Conservation (phyloP, 2,113 vertebrate species). For the Casuarius casuarius region DNA sequence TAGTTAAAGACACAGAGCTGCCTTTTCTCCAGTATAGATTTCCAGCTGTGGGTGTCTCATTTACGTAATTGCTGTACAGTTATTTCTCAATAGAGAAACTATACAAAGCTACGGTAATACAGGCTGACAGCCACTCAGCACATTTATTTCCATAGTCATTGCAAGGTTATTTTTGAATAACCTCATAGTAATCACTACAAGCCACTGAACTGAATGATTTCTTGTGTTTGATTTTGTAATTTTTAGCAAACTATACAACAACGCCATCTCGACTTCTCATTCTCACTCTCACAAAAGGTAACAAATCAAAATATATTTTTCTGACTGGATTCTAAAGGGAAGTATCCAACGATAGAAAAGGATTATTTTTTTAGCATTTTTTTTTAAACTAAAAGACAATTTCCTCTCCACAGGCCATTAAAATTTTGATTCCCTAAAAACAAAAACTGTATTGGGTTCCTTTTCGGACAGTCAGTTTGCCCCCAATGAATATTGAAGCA, state of each 20-base stretch:
- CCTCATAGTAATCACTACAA: background rate
- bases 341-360: background rate
- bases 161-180: slow-evolving; percentile 1
- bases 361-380: background rate
- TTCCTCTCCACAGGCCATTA: background rate
- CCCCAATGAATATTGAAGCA: background rate
- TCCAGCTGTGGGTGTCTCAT: background rate
- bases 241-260: background rate
- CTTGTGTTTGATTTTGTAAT: background rate
- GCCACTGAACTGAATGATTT: background rate
- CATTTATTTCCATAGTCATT: background rate
- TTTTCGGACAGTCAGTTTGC: background rate
- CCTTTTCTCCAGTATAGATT: background rate
- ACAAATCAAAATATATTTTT: background rate
- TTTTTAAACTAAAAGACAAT: background rate
- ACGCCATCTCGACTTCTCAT: background rate
- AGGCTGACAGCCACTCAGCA: background rate
- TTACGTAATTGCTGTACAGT: background rate
- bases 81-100: background rate
- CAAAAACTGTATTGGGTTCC: background rate
- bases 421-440: background rate
- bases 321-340: background rate
- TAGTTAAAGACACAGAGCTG: background rate
- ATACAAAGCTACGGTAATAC: background rate
- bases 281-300: background rate